Base-by-base conservation (phyloP, 1,140 invertebrate species). In the Melitaea cinxia region DNA sequence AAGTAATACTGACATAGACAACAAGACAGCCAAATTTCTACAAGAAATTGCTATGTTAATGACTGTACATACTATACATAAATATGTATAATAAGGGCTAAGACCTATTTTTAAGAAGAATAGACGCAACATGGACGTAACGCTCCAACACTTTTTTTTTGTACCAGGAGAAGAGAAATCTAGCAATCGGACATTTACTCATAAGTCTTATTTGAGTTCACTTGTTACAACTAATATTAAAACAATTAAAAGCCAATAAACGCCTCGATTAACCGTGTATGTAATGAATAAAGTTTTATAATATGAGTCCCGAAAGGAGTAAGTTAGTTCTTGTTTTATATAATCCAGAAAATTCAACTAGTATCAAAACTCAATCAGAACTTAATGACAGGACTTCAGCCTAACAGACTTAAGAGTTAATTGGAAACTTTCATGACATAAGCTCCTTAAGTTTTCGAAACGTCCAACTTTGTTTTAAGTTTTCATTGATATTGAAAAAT, bases 321-420 rank as follows among this genome's bases (percentile, higher is more conserved):
- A 15, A 60, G 47, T 21, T 30, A 65, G 21, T 58, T 52, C 50
- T 37, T 37, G 37, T 52, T 21, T 37, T 55, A 66, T 60, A 54
- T 60, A 60, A 66, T 59, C 56, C 57, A 47, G 55, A 69, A 69
- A 69, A 64, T 50, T 69, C 39, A 54, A 47, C 47, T 54, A 45
- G 37, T 59, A 55, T 63, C 45, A 69, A 58, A 69, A 69, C 60
- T 69, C 67, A 69, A 64, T 69, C 61, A 69, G 60, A 69, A 69
- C 49, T 69, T 55, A 69, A 69, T 59, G 61, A 64, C 52, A 64
- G 35, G 56, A 47, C 19, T 65, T 59, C 37, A 56, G 60, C 37
- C 17, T 68, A 63, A 63, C 67, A 15, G 35, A 50, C 61, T 69
- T 60, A 35, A 30, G 53, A 47, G 42, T 39, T 69, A 69, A 58